These are phyloP conservation scores for Porites lobata DNA, from an alignment of 92 coral and sea anemone species.

Conservation along the genomic window DNA sequence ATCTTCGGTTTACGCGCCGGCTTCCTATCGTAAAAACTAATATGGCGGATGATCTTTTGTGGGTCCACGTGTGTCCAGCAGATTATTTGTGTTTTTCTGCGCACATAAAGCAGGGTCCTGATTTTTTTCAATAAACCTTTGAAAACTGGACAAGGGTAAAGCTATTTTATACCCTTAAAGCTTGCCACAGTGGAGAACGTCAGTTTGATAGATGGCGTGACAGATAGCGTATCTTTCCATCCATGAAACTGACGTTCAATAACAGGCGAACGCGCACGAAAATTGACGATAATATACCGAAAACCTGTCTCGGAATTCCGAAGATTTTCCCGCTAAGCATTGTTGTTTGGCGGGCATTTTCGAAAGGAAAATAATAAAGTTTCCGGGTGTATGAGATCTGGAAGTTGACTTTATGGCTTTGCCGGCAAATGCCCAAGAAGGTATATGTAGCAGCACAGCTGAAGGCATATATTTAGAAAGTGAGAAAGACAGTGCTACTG, in stretches of 20 bases:
- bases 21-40: neutral
- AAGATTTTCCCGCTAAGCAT: slow-evolving; percentile 31
- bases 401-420: slow-evolving; percentile 30
- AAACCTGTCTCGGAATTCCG: slow-evolving; percentile 5
- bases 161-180: slow-evolving; percentile 4
- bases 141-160: neutral
- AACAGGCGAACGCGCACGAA: neutral
- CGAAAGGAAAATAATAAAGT: neutral
- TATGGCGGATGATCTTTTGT: neutral
- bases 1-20: slow-evolving; percentile 9
- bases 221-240: neutral
- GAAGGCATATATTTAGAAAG: neutral
- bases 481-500: neutral
- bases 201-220: slow-evolving; percentile 11
- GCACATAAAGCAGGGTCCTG: neutral
- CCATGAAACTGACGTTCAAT: slow-evolving; percentile 35
- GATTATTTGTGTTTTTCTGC: neutral
- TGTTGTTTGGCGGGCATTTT: slow-evolving; percentile 39
- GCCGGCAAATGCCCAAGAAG: slow-evolving; percentile 37
- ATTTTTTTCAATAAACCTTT: neutral
- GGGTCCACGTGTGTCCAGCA: neutral
- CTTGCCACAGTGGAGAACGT: neutral
- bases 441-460: neutral
- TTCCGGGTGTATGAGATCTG: neutral
- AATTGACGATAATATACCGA: slow-evolving; percentile 2